Conservation (phyloP, 2,888 invertebrate species). For the Timema podura region DNA sequence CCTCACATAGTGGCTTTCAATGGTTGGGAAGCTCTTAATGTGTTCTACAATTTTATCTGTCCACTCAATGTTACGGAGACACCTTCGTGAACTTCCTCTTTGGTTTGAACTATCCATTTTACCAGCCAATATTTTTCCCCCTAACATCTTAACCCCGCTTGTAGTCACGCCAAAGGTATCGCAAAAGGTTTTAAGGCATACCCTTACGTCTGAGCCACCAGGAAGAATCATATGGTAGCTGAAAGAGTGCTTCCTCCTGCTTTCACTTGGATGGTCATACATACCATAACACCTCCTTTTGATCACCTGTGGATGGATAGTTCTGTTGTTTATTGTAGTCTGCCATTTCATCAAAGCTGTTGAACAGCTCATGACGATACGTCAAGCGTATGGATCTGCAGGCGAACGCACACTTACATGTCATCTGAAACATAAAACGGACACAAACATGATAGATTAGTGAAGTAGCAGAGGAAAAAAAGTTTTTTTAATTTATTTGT, state of each 20-base stretch:
- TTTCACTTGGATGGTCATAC: constrained; percentile 2
- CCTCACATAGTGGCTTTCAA: background rate
- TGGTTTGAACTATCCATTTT: background rate
- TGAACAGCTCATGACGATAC: background rate
- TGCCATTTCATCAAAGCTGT: background rate
- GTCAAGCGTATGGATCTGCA: background rate
- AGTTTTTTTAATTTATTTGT: no score
- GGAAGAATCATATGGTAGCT: background rate
- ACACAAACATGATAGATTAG: background rate
- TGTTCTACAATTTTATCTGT: background rate
- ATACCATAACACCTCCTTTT: background rate
- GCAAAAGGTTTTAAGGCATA: background rate
- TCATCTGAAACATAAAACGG: background rate
- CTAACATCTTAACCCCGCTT: background rate
- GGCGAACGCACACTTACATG: background rate
- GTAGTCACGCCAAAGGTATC: background rate
- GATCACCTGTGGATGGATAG: background rate
- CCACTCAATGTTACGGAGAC: background rate
- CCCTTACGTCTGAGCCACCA: background rate
- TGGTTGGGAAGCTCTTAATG: background rate
- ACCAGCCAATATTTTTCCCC: background rate
- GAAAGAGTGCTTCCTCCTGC: background rate
- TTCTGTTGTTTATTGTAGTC: background rate
- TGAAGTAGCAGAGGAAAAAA: no score
- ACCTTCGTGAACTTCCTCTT: background rate